A percentile compares a stretch with the other conserved stretches of the same genome.
phyloP scores from a whole-genome alignment of 2,797 vertebrate species.

The Arnoldichthys spilopterus region DNA sequence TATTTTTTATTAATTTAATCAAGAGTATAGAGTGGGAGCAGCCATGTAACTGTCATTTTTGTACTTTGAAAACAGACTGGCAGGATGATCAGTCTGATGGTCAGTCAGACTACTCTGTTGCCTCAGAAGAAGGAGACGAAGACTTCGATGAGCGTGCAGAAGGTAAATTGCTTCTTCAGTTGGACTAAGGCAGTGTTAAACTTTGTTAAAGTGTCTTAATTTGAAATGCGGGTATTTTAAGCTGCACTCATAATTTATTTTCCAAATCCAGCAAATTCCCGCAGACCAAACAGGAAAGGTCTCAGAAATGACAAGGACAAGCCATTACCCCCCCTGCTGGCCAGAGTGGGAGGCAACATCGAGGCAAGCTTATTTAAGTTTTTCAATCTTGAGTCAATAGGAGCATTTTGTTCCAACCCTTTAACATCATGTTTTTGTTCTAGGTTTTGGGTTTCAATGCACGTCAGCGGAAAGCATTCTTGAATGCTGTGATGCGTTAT shows the following conservation, averaged over 20 bases:
- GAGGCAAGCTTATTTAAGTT: constrained; percentile 76
- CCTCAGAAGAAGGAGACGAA: constrained; percentile 97
- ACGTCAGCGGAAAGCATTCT: constrained; percentile 97
- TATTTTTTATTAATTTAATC: no score
- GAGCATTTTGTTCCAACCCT: not conserved
- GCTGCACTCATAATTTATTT: not conserved
- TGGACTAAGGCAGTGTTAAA: constrained; percentile 23
- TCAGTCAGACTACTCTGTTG: constrained; percentile 98
- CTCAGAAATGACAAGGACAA: constrained; percentile 97
- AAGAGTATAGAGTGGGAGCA: not conserved
- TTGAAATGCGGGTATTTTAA: not conserved
- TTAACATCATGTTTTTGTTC: not conserved
- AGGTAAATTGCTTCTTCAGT: constrained; percentile 67
- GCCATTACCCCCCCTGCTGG: constrained; percentile 95
- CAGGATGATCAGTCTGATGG: constrained; percentile 99
- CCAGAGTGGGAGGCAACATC: constrained; percentile 97
- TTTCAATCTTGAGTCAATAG: not conserved
- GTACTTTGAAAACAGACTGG: constrained; percentile 83
- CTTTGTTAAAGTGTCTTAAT: not conserved
- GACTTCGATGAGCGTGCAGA: constrained; percentile 97
- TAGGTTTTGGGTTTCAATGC: constrained; percentile 98
- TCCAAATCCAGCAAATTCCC: constrained; percentile 82
- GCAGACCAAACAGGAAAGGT: constrained; percentile 94
- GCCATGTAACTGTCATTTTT: not conserved
- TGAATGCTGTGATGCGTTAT: constrained; percentile 98